Evolutionary conservation across 35 echinoderm and acorn worm species (phyloP).

Genomic region (Antedon bifida): DNA sequence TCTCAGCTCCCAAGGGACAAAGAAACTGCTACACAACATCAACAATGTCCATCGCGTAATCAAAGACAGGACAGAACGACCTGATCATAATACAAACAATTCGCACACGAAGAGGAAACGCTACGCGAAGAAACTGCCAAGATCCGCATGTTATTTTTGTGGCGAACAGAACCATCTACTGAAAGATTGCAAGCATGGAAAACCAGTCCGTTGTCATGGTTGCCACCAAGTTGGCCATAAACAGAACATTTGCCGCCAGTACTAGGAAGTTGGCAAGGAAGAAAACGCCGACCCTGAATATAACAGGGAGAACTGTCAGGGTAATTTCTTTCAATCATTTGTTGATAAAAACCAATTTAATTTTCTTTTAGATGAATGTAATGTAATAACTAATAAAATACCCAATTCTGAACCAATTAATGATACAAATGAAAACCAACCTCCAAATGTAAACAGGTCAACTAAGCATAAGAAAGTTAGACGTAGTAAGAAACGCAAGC

Average conservation of each 20-base stretch:
- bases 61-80: no score
- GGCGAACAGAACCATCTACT: no score
- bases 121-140: no score
- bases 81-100: no score
- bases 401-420: neutral
- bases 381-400: neutral
- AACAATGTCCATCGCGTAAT: neutral
- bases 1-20: constrained; percentile 10
- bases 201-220: no score
- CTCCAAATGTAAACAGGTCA: neutral
- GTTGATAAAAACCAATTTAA: neutral
- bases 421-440: neutral
- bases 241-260: neutral
- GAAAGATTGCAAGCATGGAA: no score
- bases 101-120: no score
- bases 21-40: constrained; percentile 12
- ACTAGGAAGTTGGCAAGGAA: neutral
- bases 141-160: no score
- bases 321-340: neutral
- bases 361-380: neutral
- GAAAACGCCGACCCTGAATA: neutral
- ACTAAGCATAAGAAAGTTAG: neutral
- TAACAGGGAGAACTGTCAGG: neutral
- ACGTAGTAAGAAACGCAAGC: no score
- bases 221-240: no score